Conservation (phyloP, 2,113 vertebrate species). For the Dendrocopos noguchii region DNA sequence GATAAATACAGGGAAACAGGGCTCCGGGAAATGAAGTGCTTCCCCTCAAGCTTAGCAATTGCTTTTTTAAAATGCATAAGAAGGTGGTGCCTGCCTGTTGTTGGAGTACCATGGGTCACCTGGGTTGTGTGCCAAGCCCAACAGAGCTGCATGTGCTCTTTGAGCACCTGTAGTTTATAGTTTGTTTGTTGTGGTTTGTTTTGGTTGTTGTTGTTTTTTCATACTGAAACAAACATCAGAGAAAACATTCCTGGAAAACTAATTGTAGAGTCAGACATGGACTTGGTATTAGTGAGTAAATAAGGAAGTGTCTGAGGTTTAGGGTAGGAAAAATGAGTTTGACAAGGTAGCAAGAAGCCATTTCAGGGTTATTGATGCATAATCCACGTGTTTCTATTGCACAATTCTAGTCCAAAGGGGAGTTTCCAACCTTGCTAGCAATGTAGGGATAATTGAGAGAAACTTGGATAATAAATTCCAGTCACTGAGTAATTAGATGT, state of each 20-base stretch:
- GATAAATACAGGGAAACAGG: background rate
- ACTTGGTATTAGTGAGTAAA: background rate
- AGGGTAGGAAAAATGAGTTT: background rate
- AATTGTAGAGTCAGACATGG: background rate
- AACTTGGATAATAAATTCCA: background rate
- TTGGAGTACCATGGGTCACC: background rate
- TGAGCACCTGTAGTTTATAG: background rate
- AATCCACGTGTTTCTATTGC: background rate
- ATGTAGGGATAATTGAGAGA: background rate
- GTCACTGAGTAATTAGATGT: background rate
- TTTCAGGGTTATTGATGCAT: background rate
- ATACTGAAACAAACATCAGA: background rate
- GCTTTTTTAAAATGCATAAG: background rate
- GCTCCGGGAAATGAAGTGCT: background rate
- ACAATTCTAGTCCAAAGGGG: background rate
- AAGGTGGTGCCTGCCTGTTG: background rate
- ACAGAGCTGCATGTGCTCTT: background rate
- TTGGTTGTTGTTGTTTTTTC: background rate
- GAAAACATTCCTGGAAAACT: background rate
- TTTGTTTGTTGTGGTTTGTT: background rate
- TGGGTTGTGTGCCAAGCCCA: background rate
- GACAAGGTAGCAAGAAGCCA: background rate
- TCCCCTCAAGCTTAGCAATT: background rate
- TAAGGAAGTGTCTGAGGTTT: background rate
- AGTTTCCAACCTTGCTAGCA: background rate